phyloP scores from a whole-genome alignment of 2,797 vertebrate genomes.

The Enteromius argenteus region DNA sequence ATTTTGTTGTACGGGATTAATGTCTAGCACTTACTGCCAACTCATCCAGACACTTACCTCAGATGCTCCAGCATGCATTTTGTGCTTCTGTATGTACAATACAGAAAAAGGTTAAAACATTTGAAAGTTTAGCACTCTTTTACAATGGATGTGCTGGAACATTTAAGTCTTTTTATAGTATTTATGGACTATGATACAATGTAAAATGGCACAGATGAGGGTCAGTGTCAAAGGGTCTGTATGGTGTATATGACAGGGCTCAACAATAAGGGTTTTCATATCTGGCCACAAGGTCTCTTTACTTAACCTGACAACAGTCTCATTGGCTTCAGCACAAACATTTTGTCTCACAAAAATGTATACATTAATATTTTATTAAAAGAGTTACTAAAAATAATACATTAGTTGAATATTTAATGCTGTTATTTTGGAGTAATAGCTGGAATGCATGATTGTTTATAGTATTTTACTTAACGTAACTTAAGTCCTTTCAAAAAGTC shows the following conservation, averaged over 20 bases:
- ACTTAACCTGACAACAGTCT: neutral
- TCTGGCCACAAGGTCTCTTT: neutral
- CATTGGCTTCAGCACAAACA: neutral
- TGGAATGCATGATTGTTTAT: neutral
- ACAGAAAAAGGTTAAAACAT: neutral
- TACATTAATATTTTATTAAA: neutral
- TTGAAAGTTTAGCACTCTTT: neutral
- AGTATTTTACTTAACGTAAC: neutral
- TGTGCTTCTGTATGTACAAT: neutral
- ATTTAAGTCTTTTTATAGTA: neutral
- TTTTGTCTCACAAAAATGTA: neutral
- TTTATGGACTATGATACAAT: neutral
- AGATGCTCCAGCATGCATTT: neutral
- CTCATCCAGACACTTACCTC: constrained; percentile 33
- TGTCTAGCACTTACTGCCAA: constrained; percentile 21
- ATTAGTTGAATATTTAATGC: neutral
- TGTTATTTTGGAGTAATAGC: neutral
- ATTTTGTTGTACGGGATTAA: constrained; percentile 40
- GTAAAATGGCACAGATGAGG: neutral
- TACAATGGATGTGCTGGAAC: neutral
- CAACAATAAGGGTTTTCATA: neutral
- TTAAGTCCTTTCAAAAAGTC: neutral
- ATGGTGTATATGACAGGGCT: constrained; percentile 1
- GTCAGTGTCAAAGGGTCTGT: neutral
- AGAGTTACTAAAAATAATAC: neutral